These are phyloP conservation scores for Psococerastis gibbosa DNA, from an alignment of 2,888 invertebrate species.

Conservation along the genomic window DNA sequence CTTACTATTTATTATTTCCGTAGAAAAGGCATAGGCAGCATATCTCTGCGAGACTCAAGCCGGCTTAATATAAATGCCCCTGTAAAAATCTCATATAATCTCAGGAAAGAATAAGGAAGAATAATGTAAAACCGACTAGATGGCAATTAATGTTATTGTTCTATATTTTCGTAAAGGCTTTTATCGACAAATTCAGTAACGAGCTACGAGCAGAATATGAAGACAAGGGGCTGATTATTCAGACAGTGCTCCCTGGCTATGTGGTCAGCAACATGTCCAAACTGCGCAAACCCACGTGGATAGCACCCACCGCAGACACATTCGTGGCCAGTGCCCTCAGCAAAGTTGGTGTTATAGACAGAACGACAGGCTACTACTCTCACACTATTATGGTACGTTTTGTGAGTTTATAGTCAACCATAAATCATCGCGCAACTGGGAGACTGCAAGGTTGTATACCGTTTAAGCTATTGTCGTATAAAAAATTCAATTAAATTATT, in stretches of 20 bases:
- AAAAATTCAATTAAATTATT: no score
- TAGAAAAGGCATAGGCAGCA: no score
- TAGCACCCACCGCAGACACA: slow-evolving; percentile 53
- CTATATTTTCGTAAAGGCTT: slow-evolving; percentile 35
- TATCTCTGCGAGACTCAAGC: no score
- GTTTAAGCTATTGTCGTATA: no score
- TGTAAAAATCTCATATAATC: no score
- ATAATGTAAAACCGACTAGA: background rate
- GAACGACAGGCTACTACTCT: slow-evolving; percentile 58
- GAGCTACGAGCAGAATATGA: slow-evolving; percentile 58
- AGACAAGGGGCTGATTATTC: slow-evolving; percentile 51
- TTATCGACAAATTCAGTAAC: slow-evolving; percentile 59
- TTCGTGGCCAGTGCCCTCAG: slow-evolving; percentile 52
- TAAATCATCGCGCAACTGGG: no score
- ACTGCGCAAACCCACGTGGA: slow-evolving; percentile 45
- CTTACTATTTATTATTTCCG: no score
- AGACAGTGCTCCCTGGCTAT: slow-evolving; percentile 69
- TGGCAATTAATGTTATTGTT: background rate
- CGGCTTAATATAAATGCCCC: no score
- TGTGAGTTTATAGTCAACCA: no score
- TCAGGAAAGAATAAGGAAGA: background rate
- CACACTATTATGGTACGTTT: slow-evolving; percentile 33
- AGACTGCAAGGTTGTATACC: no score
- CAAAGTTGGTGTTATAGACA: slow-evolving; percentile 46
- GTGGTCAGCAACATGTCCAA: slow-evolving; percentile 86